Conservation (phyloP, 1,140 invertebrate genomes). For the Drosophila elegans region DNA sequence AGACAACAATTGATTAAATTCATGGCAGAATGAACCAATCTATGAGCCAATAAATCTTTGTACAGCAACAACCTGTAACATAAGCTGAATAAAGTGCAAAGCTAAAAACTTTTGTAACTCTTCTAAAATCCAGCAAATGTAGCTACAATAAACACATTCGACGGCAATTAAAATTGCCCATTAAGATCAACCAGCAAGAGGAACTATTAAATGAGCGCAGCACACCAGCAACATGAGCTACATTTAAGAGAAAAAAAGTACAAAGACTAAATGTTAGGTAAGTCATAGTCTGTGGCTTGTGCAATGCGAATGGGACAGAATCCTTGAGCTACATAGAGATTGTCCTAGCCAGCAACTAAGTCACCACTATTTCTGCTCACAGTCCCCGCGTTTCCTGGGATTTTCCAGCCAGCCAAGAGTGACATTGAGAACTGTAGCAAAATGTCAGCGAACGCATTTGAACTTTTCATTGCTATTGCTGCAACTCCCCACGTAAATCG, state of each 20-base stretch:
- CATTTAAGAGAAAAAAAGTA: constrained; percentile 12
- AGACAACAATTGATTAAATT: no score
- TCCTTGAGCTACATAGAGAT: constrained; percentile 65
- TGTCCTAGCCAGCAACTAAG: constrained; percentile 29
- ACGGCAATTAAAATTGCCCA: background rate
- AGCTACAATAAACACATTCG: no score
- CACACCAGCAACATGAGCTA: background rate
- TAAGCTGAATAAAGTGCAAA: no score
- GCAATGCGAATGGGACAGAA: constrained; percentile 12
- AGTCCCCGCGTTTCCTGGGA: background rate
- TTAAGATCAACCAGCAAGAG: background rate
- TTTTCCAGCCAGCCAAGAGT: constrained; percentile 6
- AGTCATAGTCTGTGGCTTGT: constrained; percentile 29
- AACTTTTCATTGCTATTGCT: constrained; percentile 63
- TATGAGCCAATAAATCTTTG: no score
- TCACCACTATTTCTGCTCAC: background rate
- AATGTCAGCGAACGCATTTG: constrained; percentile 78
- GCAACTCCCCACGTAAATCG: constrained; percentile 41
- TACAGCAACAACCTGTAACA: no score
- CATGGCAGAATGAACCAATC: no score
- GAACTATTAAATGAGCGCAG: background rate
- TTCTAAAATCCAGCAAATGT: background rate
- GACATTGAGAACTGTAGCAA: constrained; percentile 59
- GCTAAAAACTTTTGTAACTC: no score
- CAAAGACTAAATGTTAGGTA: constrained; percentile 29